A percentile compares a stretch with the other conserved stretches of the same genome.
These are phyloP conservation scores for Colaptes auratus DNA, from an alignment of 2,113 vertebrate species.

Conservation along the genomic window DNA sequence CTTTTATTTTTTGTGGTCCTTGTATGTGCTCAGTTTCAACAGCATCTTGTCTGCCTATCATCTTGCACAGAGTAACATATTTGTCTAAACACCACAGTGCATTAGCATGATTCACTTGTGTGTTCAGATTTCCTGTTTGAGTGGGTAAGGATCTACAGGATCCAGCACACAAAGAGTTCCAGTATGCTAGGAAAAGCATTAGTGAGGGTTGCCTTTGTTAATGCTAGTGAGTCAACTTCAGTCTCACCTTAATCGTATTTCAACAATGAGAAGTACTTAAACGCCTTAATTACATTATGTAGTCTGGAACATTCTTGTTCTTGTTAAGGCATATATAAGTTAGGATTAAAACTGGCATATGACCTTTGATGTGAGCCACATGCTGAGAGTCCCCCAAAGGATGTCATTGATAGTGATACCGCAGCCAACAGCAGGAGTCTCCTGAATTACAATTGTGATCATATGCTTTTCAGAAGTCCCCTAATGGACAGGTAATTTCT, in stretches of 20 bases:
- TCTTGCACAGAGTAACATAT: not conserved
- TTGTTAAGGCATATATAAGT: conserved; percentile 9
- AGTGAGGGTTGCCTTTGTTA: not conserved
- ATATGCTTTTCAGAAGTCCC: not conserved
- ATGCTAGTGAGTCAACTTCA: not conserved
- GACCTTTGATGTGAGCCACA: conserved; percentile 38
- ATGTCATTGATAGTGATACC: conserved; percentile 28
- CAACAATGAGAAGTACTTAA: not conserved
- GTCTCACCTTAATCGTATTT: not conserved
- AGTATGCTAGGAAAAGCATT: not conserved
- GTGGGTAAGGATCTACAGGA: not conserved
- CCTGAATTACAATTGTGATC: conserved; percentile 61
- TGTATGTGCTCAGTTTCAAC: not conserved
- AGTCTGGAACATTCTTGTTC: conserved; percentile 7
- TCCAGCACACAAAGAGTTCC: not conserved
- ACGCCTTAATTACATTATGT: not conserved
- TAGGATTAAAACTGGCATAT: conserved; percentile 3
- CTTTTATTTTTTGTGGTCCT: not conserved
- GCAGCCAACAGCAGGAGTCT: conserved; percentile 67
- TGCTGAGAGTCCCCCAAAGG: conserved; percentile 50
- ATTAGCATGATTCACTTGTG: not conserved
- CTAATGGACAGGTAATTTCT: not conserved
- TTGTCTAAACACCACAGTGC: not conserved
- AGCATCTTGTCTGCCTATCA: not conserved
- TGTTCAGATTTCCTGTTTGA: not conserved